A percentile compares a stretch with the other conserved stretches of the same genome.
Conservation (phyloP, 2,888 invertebrate genomes). For the Dolichomitus sp. region DNA sequence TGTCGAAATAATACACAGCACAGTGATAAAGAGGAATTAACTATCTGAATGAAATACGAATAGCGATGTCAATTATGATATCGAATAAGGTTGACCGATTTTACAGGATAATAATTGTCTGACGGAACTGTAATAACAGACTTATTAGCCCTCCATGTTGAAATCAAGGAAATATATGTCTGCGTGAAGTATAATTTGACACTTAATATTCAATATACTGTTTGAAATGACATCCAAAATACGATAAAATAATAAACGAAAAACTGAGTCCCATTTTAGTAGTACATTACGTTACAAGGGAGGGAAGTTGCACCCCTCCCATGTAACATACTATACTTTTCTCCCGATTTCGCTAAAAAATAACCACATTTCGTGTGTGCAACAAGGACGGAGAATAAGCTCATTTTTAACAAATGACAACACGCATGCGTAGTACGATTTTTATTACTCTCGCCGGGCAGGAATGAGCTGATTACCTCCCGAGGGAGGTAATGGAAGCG, state of each 20-base stretch:
- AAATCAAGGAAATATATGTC: neutral
- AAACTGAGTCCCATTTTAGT: neutral
- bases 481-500: no score
- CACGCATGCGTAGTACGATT: no score
- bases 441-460: no score
- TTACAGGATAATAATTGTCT: conserved; percentile 1
- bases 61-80: neutral
- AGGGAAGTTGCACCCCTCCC: no score
- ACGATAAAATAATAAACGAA: neutral
- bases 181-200: neutral
- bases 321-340: no score
- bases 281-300: no score
- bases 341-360: no score
- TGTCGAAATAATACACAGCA: neutral
- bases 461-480: no score
- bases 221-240: neutral
- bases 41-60: neutral
- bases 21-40: neutral
- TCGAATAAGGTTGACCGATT: conserved; percentile 10
- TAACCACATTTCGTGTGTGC: no score
- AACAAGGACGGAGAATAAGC: no score
- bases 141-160: neutral
- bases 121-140: neutral
- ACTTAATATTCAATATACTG: neutral
- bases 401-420: no score